Evolutionary conservation across 1,140 invertebrate species (phyloP), one percentile per base, ranked within the genome.

Genomic region (Zaprionus taronus): DNA sequence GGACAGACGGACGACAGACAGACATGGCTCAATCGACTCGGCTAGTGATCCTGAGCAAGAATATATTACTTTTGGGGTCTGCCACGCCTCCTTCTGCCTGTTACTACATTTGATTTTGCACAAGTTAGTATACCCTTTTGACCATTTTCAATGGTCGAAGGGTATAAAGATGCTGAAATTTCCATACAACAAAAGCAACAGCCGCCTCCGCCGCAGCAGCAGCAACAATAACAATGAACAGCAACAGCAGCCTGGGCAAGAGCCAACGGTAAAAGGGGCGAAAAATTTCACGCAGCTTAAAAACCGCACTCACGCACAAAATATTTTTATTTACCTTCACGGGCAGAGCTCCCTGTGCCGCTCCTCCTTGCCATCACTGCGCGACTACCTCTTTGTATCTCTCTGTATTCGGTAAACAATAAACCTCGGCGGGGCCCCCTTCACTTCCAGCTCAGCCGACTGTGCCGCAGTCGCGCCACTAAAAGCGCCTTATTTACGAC

Each of bases 241-340:
- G 41, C 22, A 60, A 65, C 61, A 60, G 60, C 61, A 44, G 49
- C 47, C 17, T 47, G 41, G n/a, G 41, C 41, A n/a, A 17, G 7
- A 47, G 41, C n/a, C 41, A 47, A 61, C 61, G 60, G 38, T 47
- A 51, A 56, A 56, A 53, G 74, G 72, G 76, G 83, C 58, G 71
- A 77, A 79, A 77, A 83, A 77, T 90, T 90, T 90, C 79, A 90
- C 84, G 84, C 84, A 90, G 85, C 84, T 89, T 89, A 90, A 89
- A 89, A 89, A 89, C 84, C 84, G 85, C 84, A 89, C 85, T 90
- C 84, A 89, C 84, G 84, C 84, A 89, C 84, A 90, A 89, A 81
- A 89, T 89, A 89, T 90, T 89, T 89, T 81, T 87, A 89, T 87
- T 87, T 87, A 89, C 84, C 84, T 87, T 85, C 71, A 36, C 56